Evolutionary conservation across 1,140 invertebrate genomes (phyloP).

Genomic region (Gonatopus flavifemur): DNA sequence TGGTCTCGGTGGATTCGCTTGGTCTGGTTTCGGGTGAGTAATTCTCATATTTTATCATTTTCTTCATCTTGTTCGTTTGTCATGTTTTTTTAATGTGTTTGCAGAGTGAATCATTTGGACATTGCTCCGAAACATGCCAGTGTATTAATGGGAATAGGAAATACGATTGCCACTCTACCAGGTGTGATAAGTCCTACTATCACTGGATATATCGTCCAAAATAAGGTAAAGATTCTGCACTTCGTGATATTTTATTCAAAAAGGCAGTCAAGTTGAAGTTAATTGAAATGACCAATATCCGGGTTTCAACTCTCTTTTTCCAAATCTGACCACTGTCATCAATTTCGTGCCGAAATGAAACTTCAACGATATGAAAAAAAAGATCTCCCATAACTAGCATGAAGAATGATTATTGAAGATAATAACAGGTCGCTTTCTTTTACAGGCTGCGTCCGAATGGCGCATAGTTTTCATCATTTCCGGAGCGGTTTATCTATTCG

Average conservation of each 20-base stretch:
- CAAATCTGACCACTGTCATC: no score
- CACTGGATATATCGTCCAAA: conserved; percentile 74
- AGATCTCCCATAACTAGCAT: no score
- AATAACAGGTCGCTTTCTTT: no score
- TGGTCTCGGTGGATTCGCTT: conserved; percentile 85
- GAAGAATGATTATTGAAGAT: no score
- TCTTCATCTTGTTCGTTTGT: no score
- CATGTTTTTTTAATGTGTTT: conserved; percentile 36
- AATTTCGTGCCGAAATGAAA: no score
- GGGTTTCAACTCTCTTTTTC: no score
- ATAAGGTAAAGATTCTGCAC: conserved; percentile 70
- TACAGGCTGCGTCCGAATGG: conserved; percentile 76
- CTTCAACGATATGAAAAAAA: no score
- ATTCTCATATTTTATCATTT: conserved; percentile 10
- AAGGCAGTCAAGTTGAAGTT: no score
- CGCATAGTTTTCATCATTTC: conserved; percentile 81
- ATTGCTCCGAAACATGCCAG: conserved; percentile 82
- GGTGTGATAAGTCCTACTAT: conserved; percentile 83
- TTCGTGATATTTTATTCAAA: no score
- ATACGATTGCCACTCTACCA: conserved; percentile 84
- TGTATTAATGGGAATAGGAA: conserved; percentile 84
- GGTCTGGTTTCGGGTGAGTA: conserved; percentile 85
- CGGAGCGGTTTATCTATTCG: conserved; percentile 74
- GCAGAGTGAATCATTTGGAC: conserved; percentile 83
- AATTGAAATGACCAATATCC: no score